These are phyloP conservation scores for Shargacucullia verbasci DNA, from an alignment of 2,888 invertebrate genomes.

Conservation along the genomic window DNA sequence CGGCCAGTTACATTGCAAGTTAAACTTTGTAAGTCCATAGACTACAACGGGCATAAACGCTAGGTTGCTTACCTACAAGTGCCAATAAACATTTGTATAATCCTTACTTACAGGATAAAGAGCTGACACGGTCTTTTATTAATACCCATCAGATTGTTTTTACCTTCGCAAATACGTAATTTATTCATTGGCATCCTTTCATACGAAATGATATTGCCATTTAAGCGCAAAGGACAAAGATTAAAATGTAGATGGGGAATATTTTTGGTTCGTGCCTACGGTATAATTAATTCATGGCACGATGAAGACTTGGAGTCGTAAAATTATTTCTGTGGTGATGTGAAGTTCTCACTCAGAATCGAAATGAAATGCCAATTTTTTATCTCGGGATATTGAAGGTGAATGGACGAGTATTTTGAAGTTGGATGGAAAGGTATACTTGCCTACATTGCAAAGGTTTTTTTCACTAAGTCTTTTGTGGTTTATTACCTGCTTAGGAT, in stretches of 20 bases:
- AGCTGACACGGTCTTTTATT: slow-evolving; percentile 33
- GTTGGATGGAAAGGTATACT: too few relatives aligned
- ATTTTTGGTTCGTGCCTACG: slow-evolving; percentile 43
- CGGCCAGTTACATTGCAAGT: slow-evolving; percentile 4
- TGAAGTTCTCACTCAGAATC: slow-evolving; percentile 23
- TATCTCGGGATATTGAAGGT: slow-evolving; percentile 1
- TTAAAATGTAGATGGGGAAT: slow-evolving; percentile 46
- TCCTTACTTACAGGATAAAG: slow-evolving; percentile 35
- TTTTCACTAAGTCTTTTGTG: slow-evolving; percentile 14
- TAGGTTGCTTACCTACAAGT: slow-evolving; percentile 33
- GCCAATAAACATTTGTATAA: slow-evolving; percentile 46
- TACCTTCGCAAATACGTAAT: slow-evolving; percentile 41
- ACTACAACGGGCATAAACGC: slow-evolving; percentile 46
- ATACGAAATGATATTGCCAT: slow-evolving; percentile 46
- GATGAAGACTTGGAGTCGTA: slow-evolving; percentile 36
- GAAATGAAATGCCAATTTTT: slow-evolving; percentile 18
- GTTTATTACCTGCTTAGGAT: slow-evolving; percentile 30
- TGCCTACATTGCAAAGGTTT: too few relatives aligned
- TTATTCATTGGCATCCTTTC: slow-evolving; percentile 54
- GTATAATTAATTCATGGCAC: slow-evolving; percentile 38
- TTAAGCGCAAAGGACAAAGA: slow-evolving; percentile 47
- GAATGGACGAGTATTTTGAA: too few relatives aligned
- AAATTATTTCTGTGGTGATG: slow-evolving; percentile 45
- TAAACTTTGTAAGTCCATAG: slow-evolving; percentile 34
- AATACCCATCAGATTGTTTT: slow-evolving; percentile 47